Percentiles rank a stretch among this genome's conserved stretches.
Evolutionary conservation across 1,140 invertebrate genomes (phyloP).

Genomic region (Chymomyza costata): DNA sequence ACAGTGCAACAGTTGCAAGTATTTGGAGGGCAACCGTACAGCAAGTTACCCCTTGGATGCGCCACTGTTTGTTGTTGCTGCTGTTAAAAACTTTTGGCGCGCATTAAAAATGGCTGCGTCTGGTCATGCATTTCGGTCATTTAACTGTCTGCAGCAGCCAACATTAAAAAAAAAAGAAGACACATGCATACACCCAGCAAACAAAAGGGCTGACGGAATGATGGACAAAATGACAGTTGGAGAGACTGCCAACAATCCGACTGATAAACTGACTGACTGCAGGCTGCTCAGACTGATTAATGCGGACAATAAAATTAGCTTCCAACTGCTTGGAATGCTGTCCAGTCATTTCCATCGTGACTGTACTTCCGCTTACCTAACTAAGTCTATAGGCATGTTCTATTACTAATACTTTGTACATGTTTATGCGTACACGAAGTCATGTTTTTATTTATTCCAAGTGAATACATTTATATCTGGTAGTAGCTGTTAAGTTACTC

Average conservation of each 20-base stretch:
- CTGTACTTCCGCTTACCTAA: slow-evolving; percentile 9
- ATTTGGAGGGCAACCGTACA: too few species aligned
- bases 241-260: slow-evolving; percentile 7
- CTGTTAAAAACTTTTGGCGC: slow-evolving; percentile 44
- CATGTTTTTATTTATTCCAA: too few species aligned
- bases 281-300: slow-evolving; percentile 53
- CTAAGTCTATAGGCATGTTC: too few species aligned
- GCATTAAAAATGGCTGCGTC: slow-evolving; percentile 70
- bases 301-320: slow-evolving; percentile 68
- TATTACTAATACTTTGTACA: too few species aligned
- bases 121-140: slow-evolving; percentile 36
- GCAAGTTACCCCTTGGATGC: slow-evolving; percentile 2
- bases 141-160: slow-evolving; percentile 50
- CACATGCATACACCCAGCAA: neutral
- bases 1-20: too few species aligned
- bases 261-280: too few species aligned
- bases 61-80: neutral
- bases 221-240: slow-evolving; percentile 18
- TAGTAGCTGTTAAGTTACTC: too few species aligned
- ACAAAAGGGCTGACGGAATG: slow-evolving; percentile 6
- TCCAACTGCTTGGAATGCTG: too few species aligned
- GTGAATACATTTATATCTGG: too few species aligned
- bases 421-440: too few species aligned
- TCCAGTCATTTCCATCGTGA: slow-evolving; percentile 17
- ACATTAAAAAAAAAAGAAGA: slow-evolving; percentile 24